phyloP scores from a whole-genome alignment of 2,113 vertebrate genomes.

The Stercorarius parasiticus region DNA sequence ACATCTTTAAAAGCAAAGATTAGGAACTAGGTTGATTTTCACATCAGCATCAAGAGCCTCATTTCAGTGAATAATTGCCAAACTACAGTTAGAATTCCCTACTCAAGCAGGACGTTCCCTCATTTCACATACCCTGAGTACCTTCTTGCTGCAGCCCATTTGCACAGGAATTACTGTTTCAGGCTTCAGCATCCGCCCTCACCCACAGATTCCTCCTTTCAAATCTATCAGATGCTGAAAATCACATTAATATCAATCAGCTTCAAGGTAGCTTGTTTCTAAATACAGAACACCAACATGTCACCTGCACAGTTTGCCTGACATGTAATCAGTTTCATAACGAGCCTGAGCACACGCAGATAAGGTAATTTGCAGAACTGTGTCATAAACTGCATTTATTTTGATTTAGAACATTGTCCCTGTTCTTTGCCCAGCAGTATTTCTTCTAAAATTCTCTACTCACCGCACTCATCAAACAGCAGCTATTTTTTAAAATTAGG shows the following conservation, averaged over 20 bases:
- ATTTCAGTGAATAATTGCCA: background rate
- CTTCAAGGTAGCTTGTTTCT: slow-evolving; percentile 40
- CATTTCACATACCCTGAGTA: background rate
- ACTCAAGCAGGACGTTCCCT: background rate
- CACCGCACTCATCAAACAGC: background rate
- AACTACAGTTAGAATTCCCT: background rate
- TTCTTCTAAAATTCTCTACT: background rate
- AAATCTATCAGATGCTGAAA: slow-evolving; percentile 33
- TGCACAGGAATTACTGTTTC: background rate
- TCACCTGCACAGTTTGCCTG: slow-evolving; percentile 33
- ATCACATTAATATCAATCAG: slow-evolving; percentile 56
- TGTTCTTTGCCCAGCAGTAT: background rate
- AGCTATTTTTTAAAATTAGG: background rate
- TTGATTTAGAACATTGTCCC: background rate
- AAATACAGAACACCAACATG: background rate
- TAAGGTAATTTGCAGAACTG: slow-evolving; percentile 28
- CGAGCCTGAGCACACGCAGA: slow-evolving; percentile 31
- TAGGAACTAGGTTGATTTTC: background rate
- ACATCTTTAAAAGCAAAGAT: background rate
- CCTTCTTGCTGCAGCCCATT: background rate
- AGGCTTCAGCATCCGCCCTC: background rate
- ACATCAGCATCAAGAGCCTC: background rate
- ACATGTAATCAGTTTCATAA: slow-evolving; percentile 4
- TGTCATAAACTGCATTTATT: slow-evolving; percentile 30
- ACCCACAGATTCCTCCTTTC: slow-evolving; percentile 17